Conservation (phyloP, 2,888 invertebrate species). For the Craniophora ligustri region DNA sequence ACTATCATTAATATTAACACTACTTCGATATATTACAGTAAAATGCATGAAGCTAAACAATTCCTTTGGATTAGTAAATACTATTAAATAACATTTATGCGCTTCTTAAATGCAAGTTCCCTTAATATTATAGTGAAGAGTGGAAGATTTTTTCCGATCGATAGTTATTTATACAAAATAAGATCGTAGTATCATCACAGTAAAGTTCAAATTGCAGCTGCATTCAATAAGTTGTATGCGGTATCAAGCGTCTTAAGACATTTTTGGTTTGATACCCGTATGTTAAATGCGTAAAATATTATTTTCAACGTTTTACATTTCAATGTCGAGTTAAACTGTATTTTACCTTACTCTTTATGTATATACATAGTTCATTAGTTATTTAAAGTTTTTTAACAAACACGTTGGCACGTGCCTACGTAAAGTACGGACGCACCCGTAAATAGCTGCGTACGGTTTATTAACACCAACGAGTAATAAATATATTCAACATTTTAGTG, state of each 20-base stretch:
- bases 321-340: conserved; percentile 24
- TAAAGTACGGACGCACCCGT: conserved; percentile 30
- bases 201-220: conserved; percentile 37
- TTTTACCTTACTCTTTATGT: conserved; percentile 24
- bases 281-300: conserved; percentile 30
- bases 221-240: conserved; percentile 14
- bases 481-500: conserved; percentile 3
- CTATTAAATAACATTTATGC: conserved; percentile 47
- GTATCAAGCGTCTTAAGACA: conserved; percentile 51
- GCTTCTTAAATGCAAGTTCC: conserved; percentile 44
- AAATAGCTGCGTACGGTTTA: conserved; percentile 3
- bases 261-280: conserved; percentile 57
- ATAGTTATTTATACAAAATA: conserved; percentile 43
- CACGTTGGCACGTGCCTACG: conserved; percentile 8
- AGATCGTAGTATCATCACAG: conserved; percentile 39
- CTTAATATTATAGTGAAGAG: conserved; percentile 33
- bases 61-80: conserved; percentile 55
- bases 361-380: conserved; percentile 20
- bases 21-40: conserved; percentile 48
- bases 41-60: conserved; percentile 47
- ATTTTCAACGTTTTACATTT: conserved; percentile 21
- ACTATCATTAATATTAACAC: no score
- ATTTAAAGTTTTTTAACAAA: conserved; percentile 8
- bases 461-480: conserved; percentile 1
- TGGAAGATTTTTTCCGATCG: conserved; percentile 14